phyloP scores from a whole-genome alignment of 2,888 invertebrate genomes.

The Ommatoiulus sabulosus region DNA sequence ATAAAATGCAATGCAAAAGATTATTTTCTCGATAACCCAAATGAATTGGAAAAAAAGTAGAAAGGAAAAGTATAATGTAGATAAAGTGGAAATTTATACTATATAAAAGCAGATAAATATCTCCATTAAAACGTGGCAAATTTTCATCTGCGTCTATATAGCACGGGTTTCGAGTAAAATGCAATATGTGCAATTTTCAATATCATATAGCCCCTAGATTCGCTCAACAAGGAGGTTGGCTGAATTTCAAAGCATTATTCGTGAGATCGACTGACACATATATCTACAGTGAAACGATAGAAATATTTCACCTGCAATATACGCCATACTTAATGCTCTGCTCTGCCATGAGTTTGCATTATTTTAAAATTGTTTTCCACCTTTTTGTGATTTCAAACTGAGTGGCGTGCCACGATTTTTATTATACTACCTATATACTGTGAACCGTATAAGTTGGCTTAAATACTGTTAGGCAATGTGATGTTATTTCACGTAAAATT shows the following conservation, averaged over 20 bases:
- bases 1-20: slow-evolving; percentile 46
- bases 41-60: slow-evolving; percentile 46
- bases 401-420: slow-evolving; percentile 12
- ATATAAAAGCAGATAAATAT: slow-evolving; percentile 24
- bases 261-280: slow-evolving; percentile 30
- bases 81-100: slow-evolving; percentile 43
- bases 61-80: slow-evolving; percentile 35
- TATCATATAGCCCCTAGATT: neutral
- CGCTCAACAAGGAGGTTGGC: neutral
- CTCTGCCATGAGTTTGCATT: slow-evolving; percentile 7
- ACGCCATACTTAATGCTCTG: neutral
- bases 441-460: neutral
- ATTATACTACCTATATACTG: neutral
- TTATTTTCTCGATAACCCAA: slow-evolving; percentile 49
- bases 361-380: slow-evolving; percentile 37
- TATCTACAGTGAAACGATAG: neutral
- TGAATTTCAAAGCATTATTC: slow-evolving; percentile 10
- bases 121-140: slow-evolving; percentile 29
- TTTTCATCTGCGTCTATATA: neutral
- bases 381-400: neutral
- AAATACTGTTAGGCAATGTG: slow-evolving; percentile 31
- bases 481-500: neutral
- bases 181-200: neutral
- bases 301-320: slow-evolving; percentile 31
- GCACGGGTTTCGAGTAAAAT: neutral